Evolutionary conservation across 2,888 invertebrate species (phyloP).

Genomic region (Eristalis arbustorum): DNA sequence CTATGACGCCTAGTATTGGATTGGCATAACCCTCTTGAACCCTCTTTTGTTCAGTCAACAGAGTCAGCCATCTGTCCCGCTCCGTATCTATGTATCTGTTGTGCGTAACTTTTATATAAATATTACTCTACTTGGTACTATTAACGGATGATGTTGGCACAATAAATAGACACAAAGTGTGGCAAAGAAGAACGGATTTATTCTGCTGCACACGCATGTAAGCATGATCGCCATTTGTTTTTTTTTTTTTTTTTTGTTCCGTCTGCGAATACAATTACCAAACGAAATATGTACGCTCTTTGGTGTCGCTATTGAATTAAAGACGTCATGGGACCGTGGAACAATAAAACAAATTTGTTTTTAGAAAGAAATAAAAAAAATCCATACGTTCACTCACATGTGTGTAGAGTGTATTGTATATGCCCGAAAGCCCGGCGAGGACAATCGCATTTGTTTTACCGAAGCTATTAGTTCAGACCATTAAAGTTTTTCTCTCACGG

Average conservation of each 20-base stretch:
- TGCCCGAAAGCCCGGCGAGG: not conserved
- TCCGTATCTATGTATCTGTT: slow-evolving; percentile 34
- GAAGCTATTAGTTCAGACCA: not conserved
- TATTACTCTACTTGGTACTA: slow-evolving; percentile 58
- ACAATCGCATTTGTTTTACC: not conserved
- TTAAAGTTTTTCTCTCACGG: not conserved
- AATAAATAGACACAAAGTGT: slow-evolving; percentile 51
- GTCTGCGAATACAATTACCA: slow-evolving; percentile 34
- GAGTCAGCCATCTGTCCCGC: slow-evolving; percentile 58
- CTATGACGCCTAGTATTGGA: slow-evolving; percentile 15
- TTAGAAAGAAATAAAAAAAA: not conserved
- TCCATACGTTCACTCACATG: not conserved
- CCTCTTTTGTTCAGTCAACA: slow-evolving; percentile 27
- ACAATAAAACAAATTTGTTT: slow-evolving; percentile 63
- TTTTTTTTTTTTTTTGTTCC: slow-evolving; percentile 8
- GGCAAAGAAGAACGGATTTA: slow-evolving; percentile 39
- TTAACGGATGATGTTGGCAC: slow-evolving; percentile 68
- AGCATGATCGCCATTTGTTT: slow-evolving; percentile 67
- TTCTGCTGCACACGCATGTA: slow-evolving; percentile 55
- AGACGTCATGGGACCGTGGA: slow-evolving; percentile 36
- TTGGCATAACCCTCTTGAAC: slow-evolving; percentile 67
- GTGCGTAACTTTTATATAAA: slow-evolving; percentile 42
- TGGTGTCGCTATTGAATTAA: slow-evolving; percentile 29
- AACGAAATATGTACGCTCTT: not conserved
- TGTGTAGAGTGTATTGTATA: not conserved